These are phyloP conservation scores for Patella vulgata DNA, from an alignment of 1,140 invertebrate genomes.

Conservation along the genomic window DNA sequence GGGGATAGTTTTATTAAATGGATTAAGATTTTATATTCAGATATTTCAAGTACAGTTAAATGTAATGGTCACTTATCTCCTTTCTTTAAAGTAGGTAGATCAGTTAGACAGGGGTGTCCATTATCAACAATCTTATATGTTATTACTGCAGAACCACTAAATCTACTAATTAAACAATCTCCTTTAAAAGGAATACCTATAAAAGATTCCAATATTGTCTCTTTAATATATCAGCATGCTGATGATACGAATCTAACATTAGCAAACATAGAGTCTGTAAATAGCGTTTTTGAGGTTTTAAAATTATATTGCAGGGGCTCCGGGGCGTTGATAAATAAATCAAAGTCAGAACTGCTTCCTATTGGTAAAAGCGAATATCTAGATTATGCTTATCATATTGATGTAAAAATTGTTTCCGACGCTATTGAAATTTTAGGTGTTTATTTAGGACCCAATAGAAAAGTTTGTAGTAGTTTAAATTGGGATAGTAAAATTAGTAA, in stretches of 20 bases:
- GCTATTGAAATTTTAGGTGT: constrained; percentile 32
- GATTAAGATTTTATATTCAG: constrained; percentile 38
- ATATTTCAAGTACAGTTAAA: constrained; percentile 30
- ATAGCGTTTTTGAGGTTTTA: constrained; percentile 18
- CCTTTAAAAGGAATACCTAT: constrained; percentile 38
- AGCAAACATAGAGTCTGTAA: constrained; percentile 20
- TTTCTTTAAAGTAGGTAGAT: constrained; percentile 45
- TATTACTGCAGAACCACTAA: constrained; percentile 60
- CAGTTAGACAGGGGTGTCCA: constrained; percentile 65
- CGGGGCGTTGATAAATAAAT: constrained; percentile 34
- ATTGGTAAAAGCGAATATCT: constrained; percentile 39
- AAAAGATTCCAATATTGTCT: constrained; percentile 20
- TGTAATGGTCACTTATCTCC: constrained; percentile 45
- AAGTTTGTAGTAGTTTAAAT: constrained; percentile 8
- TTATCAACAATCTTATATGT: constrained; percentile 65
- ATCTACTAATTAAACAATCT: constrained; percentile 24
- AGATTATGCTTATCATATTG: constrained; percentile 32
- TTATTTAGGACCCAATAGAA: constrained; percentile 28
- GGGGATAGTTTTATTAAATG: constrained; percentile 32
- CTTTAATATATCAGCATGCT: constrained; percentile 36
- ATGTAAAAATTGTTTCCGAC: constrained; percentile 33
- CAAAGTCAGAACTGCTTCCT: constrained; percentile 34
- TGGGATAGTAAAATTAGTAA: neutral
- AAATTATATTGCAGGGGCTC: constrained; percentile 29
- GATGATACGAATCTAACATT: constrained; percentile 36